Evolutionary conservation across 2,113 vertebrate species (phyloP).

Genomic region (Eretmochelys imbricata): DNA sequence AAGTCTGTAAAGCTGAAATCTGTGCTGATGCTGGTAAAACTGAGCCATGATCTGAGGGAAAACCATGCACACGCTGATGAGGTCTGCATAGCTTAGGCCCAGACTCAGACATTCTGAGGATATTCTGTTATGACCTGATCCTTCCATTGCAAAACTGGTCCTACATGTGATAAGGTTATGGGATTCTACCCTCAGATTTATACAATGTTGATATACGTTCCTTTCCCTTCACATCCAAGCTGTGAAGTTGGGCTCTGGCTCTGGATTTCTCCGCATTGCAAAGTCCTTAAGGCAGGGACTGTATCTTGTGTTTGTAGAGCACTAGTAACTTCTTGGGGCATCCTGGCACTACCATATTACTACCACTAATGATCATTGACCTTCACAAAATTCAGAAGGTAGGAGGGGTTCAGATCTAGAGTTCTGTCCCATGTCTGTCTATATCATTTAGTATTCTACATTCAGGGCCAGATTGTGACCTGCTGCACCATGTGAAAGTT

Average conservation of each 20-base stretch:
- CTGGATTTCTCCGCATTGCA: not conserved
- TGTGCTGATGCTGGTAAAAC: not conserved
- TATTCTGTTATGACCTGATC: not conserved
- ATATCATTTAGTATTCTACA: not conserved
- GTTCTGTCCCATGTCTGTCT: conserved; percentile 34
- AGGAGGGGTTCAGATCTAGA: not conserved
- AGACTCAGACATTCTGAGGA: not conserved
- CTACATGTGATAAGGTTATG: not conserved
- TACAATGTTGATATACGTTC: not conserved
- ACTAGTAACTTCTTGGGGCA: not conserved
- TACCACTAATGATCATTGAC: conserved; percentile 56
- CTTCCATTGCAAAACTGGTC: not conserved
- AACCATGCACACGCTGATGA: not conserved
- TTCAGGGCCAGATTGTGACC: not conserved
- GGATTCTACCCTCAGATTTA: accelerated
- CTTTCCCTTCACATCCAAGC: not conserved
- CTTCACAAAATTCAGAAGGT: not conserved
- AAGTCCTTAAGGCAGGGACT: not conserved
- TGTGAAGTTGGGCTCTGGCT: not conserved
- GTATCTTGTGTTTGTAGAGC: not conserved
- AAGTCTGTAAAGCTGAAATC: conserved; percentile 83
- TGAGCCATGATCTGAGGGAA: not conserved
- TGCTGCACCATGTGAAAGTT: accelerated
- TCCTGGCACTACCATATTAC: not conserved
- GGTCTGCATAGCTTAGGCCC: not conserved